Conservation (phyloP, 1,140 invertebrate species). For the Pemphigus obesinymphae region DNA sequence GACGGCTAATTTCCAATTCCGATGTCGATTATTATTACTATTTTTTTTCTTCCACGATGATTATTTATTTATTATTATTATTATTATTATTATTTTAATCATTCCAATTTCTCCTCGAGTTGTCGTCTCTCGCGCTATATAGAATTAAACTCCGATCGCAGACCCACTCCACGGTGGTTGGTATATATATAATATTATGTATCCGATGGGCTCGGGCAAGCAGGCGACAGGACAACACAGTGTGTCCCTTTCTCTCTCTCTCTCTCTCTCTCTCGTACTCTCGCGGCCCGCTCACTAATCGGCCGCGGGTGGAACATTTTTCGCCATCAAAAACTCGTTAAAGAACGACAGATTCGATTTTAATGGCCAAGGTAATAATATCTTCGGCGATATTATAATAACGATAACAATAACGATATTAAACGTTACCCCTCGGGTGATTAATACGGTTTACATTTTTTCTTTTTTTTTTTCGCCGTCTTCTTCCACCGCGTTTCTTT, state of each 20-base stretch:
- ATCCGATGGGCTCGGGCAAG: not conserved
- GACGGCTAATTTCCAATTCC: slow-evolving; percentile 39
- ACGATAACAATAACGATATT: slow-evolving; percentile 42
- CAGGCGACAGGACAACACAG: not conserved
- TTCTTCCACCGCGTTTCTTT: not conserved
- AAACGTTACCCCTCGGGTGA: slow-evolving; percentile 41
- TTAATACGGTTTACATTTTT: slow-evolving; percentile 38
- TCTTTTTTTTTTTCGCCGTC: not conserved
- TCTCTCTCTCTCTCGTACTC: too few relatives aligned
- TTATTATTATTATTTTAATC: slow-evolving; percentile 35
- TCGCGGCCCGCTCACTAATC: slow-evolving; percentile 17
- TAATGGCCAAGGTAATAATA: slow-evolving; percentile 42
- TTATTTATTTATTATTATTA: slow-evolving; percentile 1
- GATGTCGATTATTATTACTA: slow-evolving; percentile 38
- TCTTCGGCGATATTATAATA: slow-evolving; percentile 42
- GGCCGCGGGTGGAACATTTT: slow-evolving; percentile 40
- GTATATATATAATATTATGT: too few relatives aligned
- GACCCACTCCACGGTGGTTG: not conserved
- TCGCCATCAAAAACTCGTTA: slow-evolving; percentile 42
- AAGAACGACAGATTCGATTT: slow-evolving; percentile 42
- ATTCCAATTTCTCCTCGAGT: slow-evolving; percentile 21
- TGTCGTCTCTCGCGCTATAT: not conserved
- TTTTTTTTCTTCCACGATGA: not conserved
- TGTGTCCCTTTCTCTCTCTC: not conserved
- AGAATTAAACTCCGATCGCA: slow-evolving; percentile 36